Evolutionary conservation across 2,797 vertebrate species (phyloP).

Genomic region (Xiphorhynchus erythropygius): DNA sequence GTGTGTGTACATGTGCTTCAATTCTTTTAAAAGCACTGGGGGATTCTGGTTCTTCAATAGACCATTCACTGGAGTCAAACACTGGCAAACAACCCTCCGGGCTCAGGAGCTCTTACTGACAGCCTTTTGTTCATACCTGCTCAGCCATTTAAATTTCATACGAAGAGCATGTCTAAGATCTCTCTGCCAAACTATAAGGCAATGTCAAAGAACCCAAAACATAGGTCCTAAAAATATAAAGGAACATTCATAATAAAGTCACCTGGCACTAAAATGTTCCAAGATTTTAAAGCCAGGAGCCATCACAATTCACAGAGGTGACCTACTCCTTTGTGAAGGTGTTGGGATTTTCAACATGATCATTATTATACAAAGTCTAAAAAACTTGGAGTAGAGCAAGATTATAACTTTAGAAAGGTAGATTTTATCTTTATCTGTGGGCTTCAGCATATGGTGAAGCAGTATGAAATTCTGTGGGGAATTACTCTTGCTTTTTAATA

Average conservation of each 20-base stretch:
- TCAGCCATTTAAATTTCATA: constrained; percentile 35
- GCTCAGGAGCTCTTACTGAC: constrained; percentile 1
- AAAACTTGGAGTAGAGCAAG: not conserved
- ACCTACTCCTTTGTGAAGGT: not conserved
- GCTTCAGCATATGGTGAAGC: not conserved
- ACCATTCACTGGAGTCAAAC: constrained; percentile 17
- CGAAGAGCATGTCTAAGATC: not conserved
- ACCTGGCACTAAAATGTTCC: not conserved
- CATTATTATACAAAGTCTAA: not conserved
- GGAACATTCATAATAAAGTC: not conserved
- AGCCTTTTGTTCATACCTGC: constrained; percentile 14
- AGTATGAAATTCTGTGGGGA: not conserved
- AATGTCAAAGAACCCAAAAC: constrained; percentile 12
- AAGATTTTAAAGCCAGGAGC: not conserved
- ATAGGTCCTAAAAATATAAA: not conserved
- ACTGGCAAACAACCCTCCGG: constrained; percentile 3
- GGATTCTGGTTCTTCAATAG: constrained; percentile 8
- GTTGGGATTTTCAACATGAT: not conserved
- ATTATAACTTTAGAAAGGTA: not conserved
- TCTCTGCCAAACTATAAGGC: not conserved
- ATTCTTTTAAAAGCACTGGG: constrained; percentile 21
- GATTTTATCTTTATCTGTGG: not conserved
- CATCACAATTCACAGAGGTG: not conserved
- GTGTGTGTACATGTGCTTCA: not conserved
- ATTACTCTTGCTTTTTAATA: not conserved